Percentiles rank a stretch among this genome's conserved stretches.
Conservation (phyloP, 2,888 invertebrate genomes). For the Rugalucina vietnamica region DNA sequence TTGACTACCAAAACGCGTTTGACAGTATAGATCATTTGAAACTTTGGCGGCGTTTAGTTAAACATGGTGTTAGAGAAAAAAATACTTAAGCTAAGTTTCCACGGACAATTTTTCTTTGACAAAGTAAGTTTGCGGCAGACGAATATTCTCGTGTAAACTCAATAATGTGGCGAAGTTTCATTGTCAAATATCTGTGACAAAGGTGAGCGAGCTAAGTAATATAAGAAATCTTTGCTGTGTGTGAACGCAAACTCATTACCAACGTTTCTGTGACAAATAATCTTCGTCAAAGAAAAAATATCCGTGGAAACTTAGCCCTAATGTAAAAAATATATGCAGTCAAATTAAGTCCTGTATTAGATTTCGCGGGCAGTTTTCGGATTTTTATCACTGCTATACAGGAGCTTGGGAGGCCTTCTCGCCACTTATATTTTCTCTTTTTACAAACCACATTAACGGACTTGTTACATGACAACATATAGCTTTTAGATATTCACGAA, state of each 20-base stretch:
- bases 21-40: neutral
- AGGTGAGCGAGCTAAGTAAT: too few species aligned
- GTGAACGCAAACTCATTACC: too few species aligned
- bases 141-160: too few species aligned
- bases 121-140: too few species aligned
- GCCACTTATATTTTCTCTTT: constrained; percentile 22
- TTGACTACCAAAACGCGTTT: constrained; percentile 21
- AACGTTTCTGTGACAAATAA: too few species aligned
- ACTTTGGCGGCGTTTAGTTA: neutral
- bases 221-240: too few species aligned
- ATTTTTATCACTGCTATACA: neutral
- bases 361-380: neutral
- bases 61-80: neutral
- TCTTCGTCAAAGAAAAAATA: too few species aligned
- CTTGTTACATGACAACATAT: neutral
- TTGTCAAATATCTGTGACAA: too few species aligned
- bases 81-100: neutral
- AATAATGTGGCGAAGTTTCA: too few species aligned
- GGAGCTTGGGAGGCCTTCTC: constrained; percentile 16
- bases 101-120: too few species aligned
- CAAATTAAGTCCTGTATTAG: neutral
- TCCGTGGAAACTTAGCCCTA: too few species aligned
- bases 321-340: neutral
- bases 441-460: neutral
- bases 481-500: neutral